Evolutionary conservation across 2,797 vertebrate genomes (phyloP), one percentile per base, ranked within the genome.

Genomic region (Pangasius sanitwongsei): DNA sequence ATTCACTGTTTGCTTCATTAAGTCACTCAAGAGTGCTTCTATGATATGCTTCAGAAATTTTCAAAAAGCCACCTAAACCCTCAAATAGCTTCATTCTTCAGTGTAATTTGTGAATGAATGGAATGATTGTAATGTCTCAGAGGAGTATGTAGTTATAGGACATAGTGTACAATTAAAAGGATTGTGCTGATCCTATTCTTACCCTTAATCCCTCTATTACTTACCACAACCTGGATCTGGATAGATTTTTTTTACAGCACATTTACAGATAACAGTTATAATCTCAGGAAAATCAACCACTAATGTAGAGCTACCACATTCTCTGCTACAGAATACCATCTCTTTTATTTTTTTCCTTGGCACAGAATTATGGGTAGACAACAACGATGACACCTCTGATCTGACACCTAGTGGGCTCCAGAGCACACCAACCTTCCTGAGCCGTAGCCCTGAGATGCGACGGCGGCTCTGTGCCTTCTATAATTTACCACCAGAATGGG

Each of bases 371-470:
- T 89, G 90, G 84, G 63, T 70, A n/a, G 80, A 20, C 74, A 65
- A 84, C 65, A 77, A 87, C 28, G 28, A 89, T 53, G 67, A 65
- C 48, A 57, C 28, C 34, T 69, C 88, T 77, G 9, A 89, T 85
- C 82, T 89, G 80, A 89, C 83, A 75, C 77, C 74, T 78, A 89
- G 87, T 93, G 89, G 92, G 28, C 25, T 89, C 53, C 69, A 82
- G 78, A 70, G 57, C 23, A 74, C 75, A 75, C 87, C 77, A 63
- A 67, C 81, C n/a, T 69, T 75, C 81, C 59, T 86, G 89, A 88
- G 80, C 59, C 7, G 75, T 87, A 92, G 41, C 77, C 90, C 89
- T 88, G 93, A 94, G 94, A 97, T 97, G 96, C 92, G 18, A 86
- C 91, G 77, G 20, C 89, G 89, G 90, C 87, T 65, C 78, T 81